Evolutionary conservation across 2,888 invertebrate genomes (phyloP), one percentile per base, ranked within the genome.

Genomic region (Bellardia pandia): DNA sequence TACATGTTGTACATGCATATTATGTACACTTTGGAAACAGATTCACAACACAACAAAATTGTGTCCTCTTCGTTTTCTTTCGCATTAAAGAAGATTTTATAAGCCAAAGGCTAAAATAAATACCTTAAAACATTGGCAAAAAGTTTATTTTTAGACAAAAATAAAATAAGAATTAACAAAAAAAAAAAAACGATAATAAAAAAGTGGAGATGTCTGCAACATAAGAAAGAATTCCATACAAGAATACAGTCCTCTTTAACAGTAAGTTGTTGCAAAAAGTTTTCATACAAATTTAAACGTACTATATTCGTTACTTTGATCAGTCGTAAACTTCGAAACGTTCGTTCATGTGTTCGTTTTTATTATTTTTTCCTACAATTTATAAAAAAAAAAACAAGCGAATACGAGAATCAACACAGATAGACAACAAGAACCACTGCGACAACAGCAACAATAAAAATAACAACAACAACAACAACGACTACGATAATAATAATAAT

Each of bases 111-210:
- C 91, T 91, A 91, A 91, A 83, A 91, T 91, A 92, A 91, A 92
- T 91, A 91, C 91, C 92, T 91, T 71, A 56, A 90, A 90, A 80
- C 69, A 82, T 78, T 85, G 90, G 89, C 89, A 79, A 81, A 85
- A 89, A 88, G 91, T 91, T 92, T 91, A 91, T 91, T 91, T 91
- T 91, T 91, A 91, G 91, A 91, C 89, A 89, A 90, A 89, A 89
- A 62, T 69, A 82, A 53, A 62, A 51, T 30, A 72, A 13, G 56
- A 40, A 71, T 60, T 60, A 33, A 68, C 9, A 48, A 51, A 1
- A 51, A 51, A n/a, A 48, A 75, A 51, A 45, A 56, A 40, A 56
- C 16, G 16, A 64, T 8, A 58, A 14, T 16, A 37, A 68, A 79
- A 69, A 71, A 77, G 45, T 77, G 62, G 42, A 83, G 83, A 84